phyloP scores from a whole-genome alignment of 2,888 invertebrate species.

The Bombylius discolor region DNA sequence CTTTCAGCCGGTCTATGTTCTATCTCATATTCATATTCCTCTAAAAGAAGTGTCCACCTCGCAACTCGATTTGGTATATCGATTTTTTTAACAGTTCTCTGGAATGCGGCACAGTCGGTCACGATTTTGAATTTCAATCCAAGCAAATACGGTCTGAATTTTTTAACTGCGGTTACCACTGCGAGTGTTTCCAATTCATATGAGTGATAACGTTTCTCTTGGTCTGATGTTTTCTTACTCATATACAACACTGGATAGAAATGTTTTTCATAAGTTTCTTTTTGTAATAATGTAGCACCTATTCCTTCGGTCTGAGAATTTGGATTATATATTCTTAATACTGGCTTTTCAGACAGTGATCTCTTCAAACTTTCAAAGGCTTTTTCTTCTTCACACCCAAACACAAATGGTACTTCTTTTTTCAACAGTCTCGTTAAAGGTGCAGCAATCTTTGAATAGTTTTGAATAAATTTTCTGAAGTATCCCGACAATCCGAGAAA shows the following conservation, averaged over 20 bases:
- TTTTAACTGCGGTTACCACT: neutral
- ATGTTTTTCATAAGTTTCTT: neutral
- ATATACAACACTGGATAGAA: neutral
- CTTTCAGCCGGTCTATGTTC: neutral
- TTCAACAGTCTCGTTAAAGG: neutral
- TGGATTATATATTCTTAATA: neutral
- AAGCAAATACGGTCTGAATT: neutral
- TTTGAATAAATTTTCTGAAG: slow-evolving; percentile 9
- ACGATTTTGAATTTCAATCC: neutral
- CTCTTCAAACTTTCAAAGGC: neutral
- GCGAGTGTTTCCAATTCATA: neutral
- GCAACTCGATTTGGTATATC: neutral
- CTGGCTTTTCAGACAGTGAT: neutral
- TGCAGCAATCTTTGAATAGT: neutral
- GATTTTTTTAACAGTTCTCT: slow-evolving; percentile 9
- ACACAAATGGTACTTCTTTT: neutral
- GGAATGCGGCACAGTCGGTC: neutral
- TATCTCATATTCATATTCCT: neutral
- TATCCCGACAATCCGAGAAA: slow-evolving; percentile 14
- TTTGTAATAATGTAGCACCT: neutral
- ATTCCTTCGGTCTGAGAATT: neutral
- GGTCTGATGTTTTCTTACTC: neutral
- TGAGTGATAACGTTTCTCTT: neutral
- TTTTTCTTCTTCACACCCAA: neutral
- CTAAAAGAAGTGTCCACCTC: neutral